Evolutionary conservation across 2,113 vertebrate genomes (phyloP).

Genomic region (Dunckerocampus dactyliophorus): DNA sequence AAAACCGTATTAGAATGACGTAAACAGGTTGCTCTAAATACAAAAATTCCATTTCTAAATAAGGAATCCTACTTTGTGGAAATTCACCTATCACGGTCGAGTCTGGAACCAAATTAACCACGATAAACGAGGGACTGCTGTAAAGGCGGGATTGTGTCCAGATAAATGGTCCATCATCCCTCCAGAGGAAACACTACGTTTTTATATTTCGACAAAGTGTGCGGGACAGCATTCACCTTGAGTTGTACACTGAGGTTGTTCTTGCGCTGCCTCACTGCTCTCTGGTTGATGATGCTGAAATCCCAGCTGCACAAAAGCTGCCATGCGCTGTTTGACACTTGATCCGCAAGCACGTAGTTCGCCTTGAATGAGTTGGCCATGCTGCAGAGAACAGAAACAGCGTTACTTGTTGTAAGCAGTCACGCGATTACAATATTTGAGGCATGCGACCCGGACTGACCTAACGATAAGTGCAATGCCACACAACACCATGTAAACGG

Average conservation of each 20-base stretch:
- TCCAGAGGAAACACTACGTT: not conserved
- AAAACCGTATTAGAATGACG: too few relatives aligned
- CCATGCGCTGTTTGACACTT: constrained; percentile 69
- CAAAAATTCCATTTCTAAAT: too few relatives aligned
- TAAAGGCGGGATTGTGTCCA: too few relatives aligned
- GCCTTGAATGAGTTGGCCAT: constrained; percentile 82
- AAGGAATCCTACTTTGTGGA: too few relatives aligned
- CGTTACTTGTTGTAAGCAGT: not conserved
- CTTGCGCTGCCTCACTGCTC: constrained; percentile 81
- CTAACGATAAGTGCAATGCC: constrained; percentile 83
- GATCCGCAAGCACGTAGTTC: constrained; percentile 74
- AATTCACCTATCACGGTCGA: too few relatives aligned
- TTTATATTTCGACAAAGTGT: not conserved
- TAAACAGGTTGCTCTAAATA: too few relatives aligned
- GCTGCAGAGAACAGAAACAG: constrained; percentile 57
- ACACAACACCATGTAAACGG: constrained; percentile 80
- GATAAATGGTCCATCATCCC: too few relatives aligned
- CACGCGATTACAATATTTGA: too few relatives aligned
- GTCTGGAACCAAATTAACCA: too few relatives aligned
- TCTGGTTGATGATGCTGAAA: constrained; percentile 83
- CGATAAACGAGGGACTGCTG: too few relatives aligned
- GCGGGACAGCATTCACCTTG: constrained; percentile 70
- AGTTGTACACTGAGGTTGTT: constrained; percentile 86
- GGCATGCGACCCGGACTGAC: constrained; percentile 56
- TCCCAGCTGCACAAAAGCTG: constrained; percentile 91